Evolutionary conservation across 2,797 vertebrate species (phyloP).

Genomic region (Nyctibius grandis): DNA sequence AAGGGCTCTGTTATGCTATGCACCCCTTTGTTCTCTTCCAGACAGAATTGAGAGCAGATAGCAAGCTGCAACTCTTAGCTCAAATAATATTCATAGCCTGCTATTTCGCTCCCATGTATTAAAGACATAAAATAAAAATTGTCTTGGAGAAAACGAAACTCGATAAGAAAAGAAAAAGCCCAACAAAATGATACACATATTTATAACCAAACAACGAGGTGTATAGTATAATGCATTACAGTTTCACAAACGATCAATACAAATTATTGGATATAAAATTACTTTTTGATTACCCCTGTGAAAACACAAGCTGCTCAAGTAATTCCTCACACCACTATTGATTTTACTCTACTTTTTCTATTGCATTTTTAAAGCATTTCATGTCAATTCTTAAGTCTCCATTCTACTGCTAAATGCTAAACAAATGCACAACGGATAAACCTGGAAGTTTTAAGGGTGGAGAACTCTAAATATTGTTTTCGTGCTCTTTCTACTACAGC

Average conservation of each 20-base stretch:
- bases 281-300: slow-evolving; percentile 89
- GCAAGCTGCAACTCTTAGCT: not conserved
- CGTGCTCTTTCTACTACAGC: not conserved
- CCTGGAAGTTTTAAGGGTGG: not conserved
- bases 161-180: slow-evolving; percentile 18
- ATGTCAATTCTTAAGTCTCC: slow-evolving; percentile 56
- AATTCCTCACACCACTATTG: slow-evolving; percentile 82
- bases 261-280: slow-evolving; percentile 92
- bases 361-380: slow-evolving; percentile 66
- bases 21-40: not conserved
- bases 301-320: slow-evolving; percentile 81
- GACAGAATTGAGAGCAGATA: not conserved
- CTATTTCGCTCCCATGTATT: not conserved
- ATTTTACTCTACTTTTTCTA: slow-evolving; percentile 72
- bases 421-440: slow-evolving; percentile 1
- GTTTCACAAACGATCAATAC: slow-evolving; percentile 84
- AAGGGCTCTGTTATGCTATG: not conserved
- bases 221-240: slow-evolving; percentile 65
- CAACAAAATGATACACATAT: slow-evolving; percentile 56
- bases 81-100: slow-evolving; percentile 30
- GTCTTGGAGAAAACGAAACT: slow-evolving; percentile 56
- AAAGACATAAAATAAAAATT: slow-evolving; percentile 40
- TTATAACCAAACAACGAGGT: slow-evolving; percentile 62
- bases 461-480: not conserved
- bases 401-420: slow-evolving; percentile 54